Percentiles rank a stretch among this genome's conserved stretches.
These are phyloP conservation scores for Scolanthus callimorphus DNA, from an alignment of 92 coral and sea anemone species.

Conservation along the genomic window DNA sequence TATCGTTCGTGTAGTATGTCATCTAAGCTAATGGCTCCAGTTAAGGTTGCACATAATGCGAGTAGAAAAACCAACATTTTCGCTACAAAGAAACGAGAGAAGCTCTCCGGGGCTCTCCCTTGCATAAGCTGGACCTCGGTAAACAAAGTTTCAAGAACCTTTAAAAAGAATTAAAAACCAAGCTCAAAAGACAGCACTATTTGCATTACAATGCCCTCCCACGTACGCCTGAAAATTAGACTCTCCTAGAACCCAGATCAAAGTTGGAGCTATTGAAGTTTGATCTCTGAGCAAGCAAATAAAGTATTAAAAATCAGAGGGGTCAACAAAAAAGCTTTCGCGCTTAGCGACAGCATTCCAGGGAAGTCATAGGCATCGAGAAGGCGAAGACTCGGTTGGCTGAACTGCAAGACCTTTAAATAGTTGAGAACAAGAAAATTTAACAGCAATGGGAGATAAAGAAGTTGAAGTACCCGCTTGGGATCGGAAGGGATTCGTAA, in stretches of 20 bases:
- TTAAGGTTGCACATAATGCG: too few species aligned
- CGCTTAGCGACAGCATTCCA: background rate
- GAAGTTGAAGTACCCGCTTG: too few species aligned
- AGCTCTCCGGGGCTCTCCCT: slow-evolving; percentile 7
- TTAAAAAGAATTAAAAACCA: slow-evolving; percentile 13
- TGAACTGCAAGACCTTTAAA: too few species aligned
- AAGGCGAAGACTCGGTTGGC: too few species aligned
- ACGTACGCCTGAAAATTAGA: too few species aligned
- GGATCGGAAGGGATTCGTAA: too few species aligned
- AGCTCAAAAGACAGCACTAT: background rate
- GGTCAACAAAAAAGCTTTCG: slow-evolving; percentile 39
- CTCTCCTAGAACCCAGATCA: too few species aligned
- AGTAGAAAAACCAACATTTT: slow-evolving; percentile 7
- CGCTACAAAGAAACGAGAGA: background rate
- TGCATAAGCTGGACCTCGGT: background rate
- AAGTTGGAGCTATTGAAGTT: background rate
- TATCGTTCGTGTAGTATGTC: too few species aligned
- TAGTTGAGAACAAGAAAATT: too few species aligned
- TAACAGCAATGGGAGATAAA: too few species aligned
- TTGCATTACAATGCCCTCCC: slow-evolving; percentile 18
- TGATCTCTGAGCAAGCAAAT: slow-evolving; percentile 9
- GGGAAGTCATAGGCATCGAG: background rate
- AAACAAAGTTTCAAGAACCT: slow-evolving; percentile 19
- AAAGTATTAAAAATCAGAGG: slow-evolving; percentile 9
- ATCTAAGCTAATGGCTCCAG: too few species aligned